Base-by-base conservation (phyloP, 2,888 invertebrate genomes). In the Liodrosophila aerea region DNA sequence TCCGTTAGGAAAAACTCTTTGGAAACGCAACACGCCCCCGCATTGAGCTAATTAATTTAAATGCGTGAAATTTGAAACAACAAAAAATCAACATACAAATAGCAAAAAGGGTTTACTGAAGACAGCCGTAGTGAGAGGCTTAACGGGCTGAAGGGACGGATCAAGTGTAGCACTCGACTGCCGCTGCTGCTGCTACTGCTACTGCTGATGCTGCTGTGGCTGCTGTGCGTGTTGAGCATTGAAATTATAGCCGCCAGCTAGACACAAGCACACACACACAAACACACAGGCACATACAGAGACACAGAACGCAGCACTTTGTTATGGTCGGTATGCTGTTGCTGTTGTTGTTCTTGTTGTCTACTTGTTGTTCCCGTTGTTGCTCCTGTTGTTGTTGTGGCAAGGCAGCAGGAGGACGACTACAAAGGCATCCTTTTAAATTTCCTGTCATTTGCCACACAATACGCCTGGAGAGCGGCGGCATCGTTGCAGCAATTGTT, bases 381-480 rank as follows among this genome's bases (percentile, higher is more conserved):
- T 34, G 22, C 37, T 74, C 74, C 50, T 60, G 60, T 37, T 50
- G 33, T 29, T 34, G 37, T 22, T 45, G 46, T 63, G 70, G 43
- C 50, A 71, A 63, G 22, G 61, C 40, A 65, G 59, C 46, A 66
- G 46, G 39, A 75, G 65, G 71, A 77, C 64, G 73, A 77, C 76
- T 85, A 82, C 85, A 85, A 85, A 85, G 82, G 82, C 82, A 85
- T 82, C 82, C 85, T 85, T 82, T 82, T 82, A 82, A 82, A 85
- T 85, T 85, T 82, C 82, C 85, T 85, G 85, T 85, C 82, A 82
- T 82, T 82, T 82, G 85, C 82, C 76, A 77, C 85, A 81, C 81
- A 82, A 82, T 82, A 82, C 81, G 78, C 85, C n/a, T 72, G 54
- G 85, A 82, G 81, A 84, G 64, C 75, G 72, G 72, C 72, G 59